These are phyloP conservation scores for Micropterix aruncella DNA, from an alignment of 2,888 invertebrate species.

Conservation along the genomic window DNA sequence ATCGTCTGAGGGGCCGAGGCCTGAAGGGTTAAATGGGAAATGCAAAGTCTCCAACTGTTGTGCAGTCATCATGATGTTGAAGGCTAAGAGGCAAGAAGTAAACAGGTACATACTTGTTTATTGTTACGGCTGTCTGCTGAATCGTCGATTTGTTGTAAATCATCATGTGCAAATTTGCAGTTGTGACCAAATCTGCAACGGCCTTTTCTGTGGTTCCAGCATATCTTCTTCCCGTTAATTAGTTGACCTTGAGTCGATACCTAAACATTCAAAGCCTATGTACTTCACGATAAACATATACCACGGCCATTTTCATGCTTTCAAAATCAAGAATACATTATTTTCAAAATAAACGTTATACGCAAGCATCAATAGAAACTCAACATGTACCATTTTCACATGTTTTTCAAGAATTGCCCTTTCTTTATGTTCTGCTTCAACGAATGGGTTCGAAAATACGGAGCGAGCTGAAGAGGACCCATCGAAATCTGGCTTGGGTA, in stretches of 20 bases:
- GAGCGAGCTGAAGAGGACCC: conserved; percentile 39
- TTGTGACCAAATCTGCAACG: conserved; percentile 83
- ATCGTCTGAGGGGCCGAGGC: too few species aligned
- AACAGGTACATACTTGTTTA: conserved; percentile 24
- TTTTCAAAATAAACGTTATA: neutral
- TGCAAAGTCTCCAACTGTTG: conserved; percentile 10
- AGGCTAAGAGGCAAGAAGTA: too few species aligned
- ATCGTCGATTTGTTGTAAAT: conserved; percentile 50
- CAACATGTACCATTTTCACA: conserved; percentile 75
- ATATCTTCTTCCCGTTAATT: conserved; percentile 79
- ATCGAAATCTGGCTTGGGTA: conserved; percentile 51
- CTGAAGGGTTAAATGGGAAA: too few species aligned
- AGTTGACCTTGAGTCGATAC: conserved; percentile 52
- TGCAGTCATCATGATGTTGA: conserved; percentile 9
- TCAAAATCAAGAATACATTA: neutral
- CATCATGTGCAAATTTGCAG: conserved; percentile 86
- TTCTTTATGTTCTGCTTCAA: conserved; percentile 74
- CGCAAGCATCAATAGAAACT: conserved; percentile 22
- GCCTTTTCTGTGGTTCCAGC: conserved; percentile 88
- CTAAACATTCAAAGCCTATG: conserved; percentile 38
- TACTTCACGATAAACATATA: conserved; percentile 30
- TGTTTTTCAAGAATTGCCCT: conserved; percentile 79
- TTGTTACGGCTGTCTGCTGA: conserved; percentile 36
- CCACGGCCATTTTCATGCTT: neutral
- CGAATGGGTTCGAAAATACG: conserved; percentile 79